Percentiles rank a stretch among this genome's conserved stretches.
These are phyloP conservation scores for Tolypeutes matacus DNA, from an alignment of 2,797 vertebrate genomes.

Conservation along the genomic window DNA sequence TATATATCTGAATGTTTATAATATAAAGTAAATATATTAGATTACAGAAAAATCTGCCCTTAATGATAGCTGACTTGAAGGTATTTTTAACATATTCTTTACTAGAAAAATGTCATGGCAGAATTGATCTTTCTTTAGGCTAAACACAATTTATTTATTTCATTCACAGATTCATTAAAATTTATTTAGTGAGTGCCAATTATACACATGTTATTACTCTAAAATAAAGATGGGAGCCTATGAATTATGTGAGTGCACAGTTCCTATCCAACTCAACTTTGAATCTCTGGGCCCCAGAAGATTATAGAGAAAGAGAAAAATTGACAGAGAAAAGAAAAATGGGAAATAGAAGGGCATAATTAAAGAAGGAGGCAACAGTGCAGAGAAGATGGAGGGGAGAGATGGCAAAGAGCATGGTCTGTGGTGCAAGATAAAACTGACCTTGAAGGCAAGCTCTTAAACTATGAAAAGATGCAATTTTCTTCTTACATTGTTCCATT, in stretches of 20 bases:
- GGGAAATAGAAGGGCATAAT: neutral
- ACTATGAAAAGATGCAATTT: neutral
- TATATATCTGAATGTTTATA: neutral
- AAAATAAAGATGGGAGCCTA: neutral
- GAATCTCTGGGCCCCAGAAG: neutral
- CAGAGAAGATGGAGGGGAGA: neutral
- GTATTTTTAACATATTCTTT: neutral
- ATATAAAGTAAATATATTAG: neutral
- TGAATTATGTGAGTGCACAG: neutral
- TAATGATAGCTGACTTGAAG: neutral
- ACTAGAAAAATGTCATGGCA: neutral
- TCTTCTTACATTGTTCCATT: neutral
- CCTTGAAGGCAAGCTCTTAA: neutral
- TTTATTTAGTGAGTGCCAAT: neutral
- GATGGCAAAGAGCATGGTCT: fast-evolving
- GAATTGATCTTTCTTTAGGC: neutral
- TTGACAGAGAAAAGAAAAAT: neutral
- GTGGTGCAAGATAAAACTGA: neutral
- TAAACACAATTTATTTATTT: neutral
- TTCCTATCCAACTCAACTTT: neutral
- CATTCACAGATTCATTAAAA: neutral
- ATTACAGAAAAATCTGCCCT: neutral
- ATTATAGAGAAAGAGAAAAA: neutral
- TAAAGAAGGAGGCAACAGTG: neutral
- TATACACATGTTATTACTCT: neutral